Base-by-base conservation (phyloP, 1,140 invertebrate species). In the Plutomurus gul region DNA sequence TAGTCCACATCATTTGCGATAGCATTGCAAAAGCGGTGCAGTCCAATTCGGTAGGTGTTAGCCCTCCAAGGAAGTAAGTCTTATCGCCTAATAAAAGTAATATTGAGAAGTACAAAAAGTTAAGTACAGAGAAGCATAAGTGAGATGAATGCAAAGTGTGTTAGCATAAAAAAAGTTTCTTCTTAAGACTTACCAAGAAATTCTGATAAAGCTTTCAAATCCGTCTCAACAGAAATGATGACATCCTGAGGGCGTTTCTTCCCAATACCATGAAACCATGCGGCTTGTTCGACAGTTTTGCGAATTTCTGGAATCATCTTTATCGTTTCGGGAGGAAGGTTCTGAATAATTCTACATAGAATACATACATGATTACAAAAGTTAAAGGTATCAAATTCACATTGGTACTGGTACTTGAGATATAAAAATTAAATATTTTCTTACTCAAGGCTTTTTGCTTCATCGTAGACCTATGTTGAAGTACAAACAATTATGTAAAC, bases 21-120 rank as follows among this genome's bases (percentile, higher is more conserved):
- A 88, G 37, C 85, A 87, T 86, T 0, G 86, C 87, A 85, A 88
- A 88, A 25, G 88, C 76, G 10, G 87, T 84, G 83, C 87, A 88
- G 79, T 88, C 88, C 46, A 86, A 84, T 80, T 87, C 87, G 18
- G 78, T 81, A 0, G 87, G 85, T 33, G 82, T 51, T 6, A 86
- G 11, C 16, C 56, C 83, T 30, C 87, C 87, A 56, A 87, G 79
- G 16, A 88, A 82, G 78, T 85, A 88, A 20, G 82, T 80, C 76
- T 87, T 87, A 13, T 82, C 79, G 27, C 86, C 87, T 87, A 20
- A 13, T 1, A 43, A 18, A 70, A 43, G 11, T 18, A 7, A 1
- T 11, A 22, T 13, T 2, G n/a, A 36, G n/a, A n/a, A n/a, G n/a
- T n/a, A n/a, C n/a, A n/a, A n/a, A n/a, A n/a, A n/a, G n/a, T n/a